Evolutionary conservation across 2,888 invertebrate genomes (phyloP), one percentile per base, ranked within the genome.

Genomic region (Eilema sororculum): DNA sequence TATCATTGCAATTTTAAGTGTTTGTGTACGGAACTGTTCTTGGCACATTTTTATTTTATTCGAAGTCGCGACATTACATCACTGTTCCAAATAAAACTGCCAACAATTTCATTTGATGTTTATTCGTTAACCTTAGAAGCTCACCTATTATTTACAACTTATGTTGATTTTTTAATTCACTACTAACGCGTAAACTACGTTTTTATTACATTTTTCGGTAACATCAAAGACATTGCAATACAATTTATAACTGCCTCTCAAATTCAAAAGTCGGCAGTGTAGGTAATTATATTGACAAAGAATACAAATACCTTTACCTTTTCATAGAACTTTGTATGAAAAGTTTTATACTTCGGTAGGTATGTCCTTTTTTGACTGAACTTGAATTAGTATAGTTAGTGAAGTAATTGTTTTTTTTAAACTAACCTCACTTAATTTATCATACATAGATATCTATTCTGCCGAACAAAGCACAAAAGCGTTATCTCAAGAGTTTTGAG

Each of bases 21-120:
- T 60, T 60, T 60, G 60, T 60, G 10, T 60, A 72, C 61, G 60
- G 60, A 60, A 60, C 28, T 60, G n/a, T 20, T 30, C 20, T 60
- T 60, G 20, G 28, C 8, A 60, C 28, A 30, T 60, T 30, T 33
- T 30, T 30, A 60, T 20, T 33, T 60, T 60, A 60, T 60, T 60
- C 33, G 25, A 60, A 60, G 60, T 60, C 60, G 30, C 8, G 20
- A 12, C 30, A 3, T 60, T 30, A 60, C 20, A 60, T 8, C n/a
- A 60, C n/a, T 30, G 20, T 20, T 10, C 20, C n/a, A 60, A n/a
- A 30, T 60, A 30, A n/a, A 60, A 60, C 60, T 60, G 60, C 60
- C 60, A 33, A n/a, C 30, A 20, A 33, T 58, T 52, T 52, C 59
- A 59, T 59, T 60, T 60, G 30, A 64, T 52, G 52, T 64, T 30